Evolutionary conservation across 2,797 vertebrate genomes (phyloP).

Genomic region (Cyclura pinguis): DNA sequence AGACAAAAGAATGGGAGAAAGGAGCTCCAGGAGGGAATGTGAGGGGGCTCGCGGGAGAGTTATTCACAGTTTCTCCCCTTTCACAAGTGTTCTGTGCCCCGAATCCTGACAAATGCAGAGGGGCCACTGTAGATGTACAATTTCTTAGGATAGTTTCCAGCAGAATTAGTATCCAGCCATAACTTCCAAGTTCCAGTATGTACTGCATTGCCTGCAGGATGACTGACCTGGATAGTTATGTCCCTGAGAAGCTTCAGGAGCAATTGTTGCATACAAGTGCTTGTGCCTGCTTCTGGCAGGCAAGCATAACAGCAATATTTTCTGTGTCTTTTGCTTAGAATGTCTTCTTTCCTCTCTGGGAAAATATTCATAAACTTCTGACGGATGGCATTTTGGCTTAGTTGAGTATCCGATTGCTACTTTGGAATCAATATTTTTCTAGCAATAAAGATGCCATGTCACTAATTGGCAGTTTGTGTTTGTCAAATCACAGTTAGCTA

Average conservation of each 20-base stretch:
- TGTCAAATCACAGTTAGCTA: constrained; percentile 40
- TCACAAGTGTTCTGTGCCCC: too few relatives aligned
- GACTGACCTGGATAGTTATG: not conserved
- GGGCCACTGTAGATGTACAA: not conserved
- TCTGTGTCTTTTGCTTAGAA: constrained; percentile 60
- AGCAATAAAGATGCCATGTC: constrained; percentile 29
- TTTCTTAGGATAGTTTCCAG: not conserved
- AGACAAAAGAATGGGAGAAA: too few relatives aligned
- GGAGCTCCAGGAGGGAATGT: too few relatives aligned
- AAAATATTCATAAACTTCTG: constrained; percentile 55
- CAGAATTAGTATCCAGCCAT: not conserved
- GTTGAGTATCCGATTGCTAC: constrained; percentile 53
- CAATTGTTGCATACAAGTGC: not conserved
- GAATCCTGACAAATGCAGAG: too few relatives aligned
- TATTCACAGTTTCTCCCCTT: too few relatives aligned
- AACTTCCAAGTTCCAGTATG: not conserved
- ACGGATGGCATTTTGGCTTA: constrained; percentile 54
- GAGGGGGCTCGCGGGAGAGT: too few relatives aligned
- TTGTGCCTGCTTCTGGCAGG: not conserved
- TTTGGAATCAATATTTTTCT: constrained; percentile 44
- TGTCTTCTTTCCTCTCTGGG: constrained; percentile 57
- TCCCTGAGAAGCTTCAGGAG: not conserved
- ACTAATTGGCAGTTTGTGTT: constrained; percentile 60
- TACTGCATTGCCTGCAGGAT: not conserved
- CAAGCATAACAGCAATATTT: constrained; percentile 30